Conservation (phyloP, 2,113 vertebrate species). For the Trogon melanurus region DNA sequence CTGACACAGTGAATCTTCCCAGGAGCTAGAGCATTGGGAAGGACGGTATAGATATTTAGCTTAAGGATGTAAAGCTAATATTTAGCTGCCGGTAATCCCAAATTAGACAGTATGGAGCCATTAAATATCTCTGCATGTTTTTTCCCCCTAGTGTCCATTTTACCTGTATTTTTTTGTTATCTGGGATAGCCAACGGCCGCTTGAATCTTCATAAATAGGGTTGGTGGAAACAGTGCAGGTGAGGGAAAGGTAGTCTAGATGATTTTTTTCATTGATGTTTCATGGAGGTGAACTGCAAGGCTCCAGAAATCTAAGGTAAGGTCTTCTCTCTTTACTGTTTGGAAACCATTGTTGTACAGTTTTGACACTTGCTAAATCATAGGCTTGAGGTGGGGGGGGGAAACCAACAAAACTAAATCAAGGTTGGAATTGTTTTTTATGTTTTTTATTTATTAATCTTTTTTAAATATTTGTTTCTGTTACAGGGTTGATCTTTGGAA, state of each 20-base stretch:
- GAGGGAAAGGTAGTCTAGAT: neutral
- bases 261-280: neutral
- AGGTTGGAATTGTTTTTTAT: neutral
- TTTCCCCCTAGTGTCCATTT: neutral
- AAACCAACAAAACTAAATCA: neutral
- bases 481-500: constrained; percentile 96
- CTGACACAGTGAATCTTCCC: neutral
- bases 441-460: neutral
- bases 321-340: neutral
- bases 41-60: neutral
- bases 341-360: neutral
- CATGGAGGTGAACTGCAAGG: neutral
- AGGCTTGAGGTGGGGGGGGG: neutral
- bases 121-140: neutral
- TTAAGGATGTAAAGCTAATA: neutral
- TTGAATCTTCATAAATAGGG: neutral
- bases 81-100: neutral
- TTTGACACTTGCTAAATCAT: neutral
- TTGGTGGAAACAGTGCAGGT: neutral
- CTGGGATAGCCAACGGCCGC: neutral
- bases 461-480: neutral
- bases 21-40: neutral
- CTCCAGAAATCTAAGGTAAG: neutral
- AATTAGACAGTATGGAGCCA: neutral
- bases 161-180: neutral